These are phyloP conservation scores for Onychomys torridus DNA, from an alignment of 2,797 vertebrate genomes.

Conservation along the genomic window DNA sequence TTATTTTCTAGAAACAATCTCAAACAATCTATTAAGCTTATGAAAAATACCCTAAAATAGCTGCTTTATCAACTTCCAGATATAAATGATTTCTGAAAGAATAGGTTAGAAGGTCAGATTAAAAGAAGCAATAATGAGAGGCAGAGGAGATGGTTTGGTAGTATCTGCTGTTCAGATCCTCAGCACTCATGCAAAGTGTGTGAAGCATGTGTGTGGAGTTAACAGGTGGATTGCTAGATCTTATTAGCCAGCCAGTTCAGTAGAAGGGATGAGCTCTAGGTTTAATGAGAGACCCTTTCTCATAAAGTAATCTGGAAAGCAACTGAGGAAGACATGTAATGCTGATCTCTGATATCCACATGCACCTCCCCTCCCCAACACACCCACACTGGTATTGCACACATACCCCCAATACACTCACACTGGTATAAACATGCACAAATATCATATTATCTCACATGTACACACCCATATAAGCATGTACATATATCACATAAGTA, in stretches of 20 bases:
- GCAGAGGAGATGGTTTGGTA: not conserved
- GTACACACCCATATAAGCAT: not conserved
- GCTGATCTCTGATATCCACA: not conserved
- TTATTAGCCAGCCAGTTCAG: not conserved
- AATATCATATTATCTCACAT: not conserved
- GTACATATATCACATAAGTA: not conserved
- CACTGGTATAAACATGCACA: not conserved
- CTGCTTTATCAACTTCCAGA: slow-evolving; percentile 81
- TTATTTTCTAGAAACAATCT: slow-evolving; percentile 82
- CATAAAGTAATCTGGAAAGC: not conserved
- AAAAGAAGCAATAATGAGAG: not conserved
- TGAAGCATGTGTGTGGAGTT: not conserved
- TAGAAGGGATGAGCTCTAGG: not conserved
- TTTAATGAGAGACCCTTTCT: not conserved
- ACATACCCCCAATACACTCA: not conserved
- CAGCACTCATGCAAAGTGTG: not conserved
- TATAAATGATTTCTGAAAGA: slow-evolving; percentile 64
- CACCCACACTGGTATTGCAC: not conserved
- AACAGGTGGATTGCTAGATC: not conserved
- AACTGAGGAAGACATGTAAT: not conserved
- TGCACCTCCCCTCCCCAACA: not conserved
- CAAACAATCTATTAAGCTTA: slow-evolving; percentile 81
- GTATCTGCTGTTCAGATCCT: not conserved
- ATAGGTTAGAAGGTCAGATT: not conserved
- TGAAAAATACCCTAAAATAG: slow-evolving; percentile 77